Conservation (phyloP, 2,113 vertebrate genomes). For the Channa maculata region DNA sequence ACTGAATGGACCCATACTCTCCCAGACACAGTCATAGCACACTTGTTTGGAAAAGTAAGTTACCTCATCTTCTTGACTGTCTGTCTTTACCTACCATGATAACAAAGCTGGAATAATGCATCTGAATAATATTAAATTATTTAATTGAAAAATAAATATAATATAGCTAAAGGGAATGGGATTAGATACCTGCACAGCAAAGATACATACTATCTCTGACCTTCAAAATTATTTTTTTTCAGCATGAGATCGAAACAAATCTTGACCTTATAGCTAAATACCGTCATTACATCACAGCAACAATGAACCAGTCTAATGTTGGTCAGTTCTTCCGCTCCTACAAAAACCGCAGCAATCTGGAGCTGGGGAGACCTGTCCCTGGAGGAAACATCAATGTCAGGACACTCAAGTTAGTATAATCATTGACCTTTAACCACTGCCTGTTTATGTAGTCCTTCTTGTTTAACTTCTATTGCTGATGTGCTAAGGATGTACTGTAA, state of each 20-base stretch:
- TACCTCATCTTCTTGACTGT: background rate
- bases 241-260: constrained; percentile 93
- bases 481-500: too few relatives aligned
- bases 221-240: constrained; percentile 42
- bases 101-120: too few relatives aligned
- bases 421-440: too few relatives aligned
- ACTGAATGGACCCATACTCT: constrained; percentile 92
- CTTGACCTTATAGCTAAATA: constrained; percentile 91
- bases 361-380: constrained; percentile 89
- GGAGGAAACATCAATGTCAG: constrained; percentile 80
- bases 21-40: constrained; percentile 90
- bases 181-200: too few relatives aligned
- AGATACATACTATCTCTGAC: too few relatives aligned
- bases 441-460: too few relatives aligned
- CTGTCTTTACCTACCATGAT: too few relatives aligned
- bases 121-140: too few relatives aligned
- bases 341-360: constrained; percentile 89
- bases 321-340: constrained; percentile 93
- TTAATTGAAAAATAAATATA: too few relatives aligned
- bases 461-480: too few relatives aligned
- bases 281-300: constrained; percentile 90
- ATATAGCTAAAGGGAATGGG: too few relatives aligned
- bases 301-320: constrained; percentile 93
- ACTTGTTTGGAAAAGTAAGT: constrained; percentile 93
- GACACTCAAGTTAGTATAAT: constrained; percentile 86